Base-by-base conservation (phyloP, 2,113 vertebrate species). In the Pontoporia blainvillei region DNA sequence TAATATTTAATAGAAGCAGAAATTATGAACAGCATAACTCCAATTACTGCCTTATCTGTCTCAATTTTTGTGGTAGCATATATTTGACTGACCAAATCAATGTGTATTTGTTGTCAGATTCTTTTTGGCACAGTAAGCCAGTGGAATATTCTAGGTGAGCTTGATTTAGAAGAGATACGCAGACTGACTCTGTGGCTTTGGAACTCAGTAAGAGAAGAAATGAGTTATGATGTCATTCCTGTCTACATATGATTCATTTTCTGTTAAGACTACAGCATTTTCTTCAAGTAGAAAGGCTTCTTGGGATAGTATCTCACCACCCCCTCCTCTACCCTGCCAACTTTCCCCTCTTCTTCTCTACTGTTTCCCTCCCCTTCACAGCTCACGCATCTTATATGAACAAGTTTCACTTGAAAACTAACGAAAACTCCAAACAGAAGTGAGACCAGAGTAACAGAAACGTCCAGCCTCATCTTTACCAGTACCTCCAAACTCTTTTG, bases 1-100 rank as follows among this genome's bases (percentile, higher is more conserved):
- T 49, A 86, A 44, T 49, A 95, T 96, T 98, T 97, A 97, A 97
- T 66, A 97, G 83, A 98, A 98, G 93, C 12, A 67, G 94, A 92
- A 96, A 81, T 97, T 95, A 89, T 86, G n/a, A 92, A 78, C 76
- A 67, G 49, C 78, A 21, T 41, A 69, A n/a, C 91, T 91, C 34
- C 59, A 39, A 84, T 86, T 31, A 36, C 59, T 82, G 9, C 10
- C 64, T 69, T 18, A 39, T 81, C 21, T 44, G 61, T 94, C 62
- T 96, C 96, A 34, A 13, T 54, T 94, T 95, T 91, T 86, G 72
- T 81, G 57, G 88, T 66, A 97, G 82, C 12, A 15, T 85, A 41
- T 89, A 86, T 44, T 87, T 90, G 36, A 85, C 72, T 94, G 67
- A 92, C 49, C 34, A 96, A 87, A n/a, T 86, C 95, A 82, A 93